Conservation (phyloP, 2,888 invertebrate genomes). For the Hydraecia micacea region DNA sequence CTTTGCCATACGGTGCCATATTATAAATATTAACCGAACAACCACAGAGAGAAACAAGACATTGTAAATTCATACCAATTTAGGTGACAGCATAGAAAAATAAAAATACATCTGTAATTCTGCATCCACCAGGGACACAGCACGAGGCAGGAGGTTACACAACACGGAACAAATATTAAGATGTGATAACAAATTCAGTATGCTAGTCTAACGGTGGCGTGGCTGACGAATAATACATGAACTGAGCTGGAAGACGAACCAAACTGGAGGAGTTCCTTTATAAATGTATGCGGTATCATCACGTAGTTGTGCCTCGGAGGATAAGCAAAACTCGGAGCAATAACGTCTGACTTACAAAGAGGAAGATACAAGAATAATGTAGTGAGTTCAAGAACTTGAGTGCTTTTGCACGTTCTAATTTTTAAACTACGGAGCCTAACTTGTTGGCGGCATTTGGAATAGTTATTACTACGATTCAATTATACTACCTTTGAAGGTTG, state of each 20-base stretch:
- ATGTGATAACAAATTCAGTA: constrained; percentile 67
- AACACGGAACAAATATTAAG: constrained; percentile 70
- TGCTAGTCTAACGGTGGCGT: constrained; percentile 62
- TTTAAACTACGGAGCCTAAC: not conserved
- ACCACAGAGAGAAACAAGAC: constrained; percentile 40
- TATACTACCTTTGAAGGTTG: not conserved
- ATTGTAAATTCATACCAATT: constrained; percentile 63
- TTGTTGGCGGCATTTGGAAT: not conserved
- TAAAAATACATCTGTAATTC: constrained; percentile 62
- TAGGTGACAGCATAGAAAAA: constrained; percentile 62
- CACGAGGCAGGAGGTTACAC: constrained; percentile 47
- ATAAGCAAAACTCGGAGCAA: constrained; percentile 57
- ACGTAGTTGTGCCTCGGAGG: constrained; percentile 63
- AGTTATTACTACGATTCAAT: not conserved
- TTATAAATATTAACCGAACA: constrained; percentile 26
- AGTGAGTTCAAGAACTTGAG: constrained; percentile 11
- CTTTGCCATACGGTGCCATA: not conserved
- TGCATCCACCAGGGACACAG: constrained; percentile 58
- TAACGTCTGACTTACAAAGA: constrained; percentile 40
- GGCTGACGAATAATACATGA: constrained; percentile 67
- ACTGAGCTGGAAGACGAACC: constrained; percentile 53
- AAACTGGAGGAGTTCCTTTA: constrained; percentile 58
- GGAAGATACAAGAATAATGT: constrained; percentile 24
- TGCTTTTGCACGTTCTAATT: constrained; percentile 23
- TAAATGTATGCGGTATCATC: constrained; percentile 64